A percentile compares a stretch with the other conserved stretches of the same genome.
These are phyloP conservation scores for Pelusios castaneus DNA, from an alignment of 2,113 vertebrate species.

Conservation along the genomic window DNA sequence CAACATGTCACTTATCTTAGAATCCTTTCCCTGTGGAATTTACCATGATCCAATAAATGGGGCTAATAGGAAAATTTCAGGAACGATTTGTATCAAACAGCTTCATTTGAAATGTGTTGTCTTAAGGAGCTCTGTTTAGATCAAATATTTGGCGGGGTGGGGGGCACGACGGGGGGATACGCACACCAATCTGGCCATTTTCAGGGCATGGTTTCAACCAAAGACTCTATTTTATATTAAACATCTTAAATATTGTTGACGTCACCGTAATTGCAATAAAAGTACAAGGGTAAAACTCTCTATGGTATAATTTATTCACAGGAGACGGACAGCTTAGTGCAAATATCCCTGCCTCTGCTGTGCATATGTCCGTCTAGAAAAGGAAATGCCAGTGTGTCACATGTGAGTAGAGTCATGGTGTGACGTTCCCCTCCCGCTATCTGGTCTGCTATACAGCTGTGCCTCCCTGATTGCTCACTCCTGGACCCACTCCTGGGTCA, in stretches of 20 bases:
- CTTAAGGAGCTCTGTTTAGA: not conserved
- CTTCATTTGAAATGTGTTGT: not conserved
- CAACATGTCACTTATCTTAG: not conserved
- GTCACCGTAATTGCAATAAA: too few species aligned
- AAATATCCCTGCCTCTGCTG: not conserved
- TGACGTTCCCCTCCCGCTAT: too few species aligned
- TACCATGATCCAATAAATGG: not conserved
- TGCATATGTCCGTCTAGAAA: not conserved
- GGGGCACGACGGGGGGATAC: too few species aligned
- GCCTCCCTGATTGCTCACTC: too few species aligned
- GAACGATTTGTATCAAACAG: not conserved
- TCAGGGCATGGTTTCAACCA: not conserved
- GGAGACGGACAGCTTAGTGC: too few species aligned
- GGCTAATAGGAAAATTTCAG: not conserved
- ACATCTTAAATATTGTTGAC: not conserved
- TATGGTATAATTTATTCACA: too few species aligned
- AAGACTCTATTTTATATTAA: not conserved
- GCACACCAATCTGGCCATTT: not conserved
- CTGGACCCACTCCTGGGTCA: too few species aligned
- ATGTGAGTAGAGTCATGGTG: too few species aligned
- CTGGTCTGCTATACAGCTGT: too few species aligned
- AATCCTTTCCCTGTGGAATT: slow-evolving; percentile 3
- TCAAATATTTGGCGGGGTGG: not conserved
- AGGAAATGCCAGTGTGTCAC: not conserved
- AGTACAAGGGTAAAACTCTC: too few species aligned